Evolutionary conservation across 2,797 vertebrate genomes (phyloP), one percentile per base, ranked within the genome.

Genomic region (Rhabdomys pumilio): DNA sequence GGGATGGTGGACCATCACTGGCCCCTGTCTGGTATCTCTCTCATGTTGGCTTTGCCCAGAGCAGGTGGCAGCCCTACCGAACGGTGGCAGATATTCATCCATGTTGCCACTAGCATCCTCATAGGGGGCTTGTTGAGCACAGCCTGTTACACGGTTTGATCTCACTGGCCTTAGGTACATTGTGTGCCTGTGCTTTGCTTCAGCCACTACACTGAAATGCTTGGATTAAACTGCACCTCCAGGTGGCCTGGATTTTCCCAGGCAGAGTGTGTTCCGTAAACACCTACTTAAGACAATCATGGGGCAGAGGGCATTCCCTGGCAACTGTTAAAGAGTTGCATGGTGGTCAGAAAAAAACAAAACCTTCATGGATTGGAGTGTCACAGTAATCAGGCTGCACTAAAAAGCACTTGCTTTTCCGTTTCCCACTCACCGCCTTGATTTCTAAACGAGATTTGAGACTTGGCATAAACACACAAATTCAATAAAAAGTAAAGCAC

Each of bases 111-210:
- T 63, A 92, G 83, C 86, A 87, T 72, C 69, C 93, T 93, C 82
- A 72, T 73, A 94, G 79, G 95, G 81, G 57, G 94, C 92, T 96
- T 98, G 90, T 93, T 93, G 96, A 97, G 95, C 92, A 81, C 96
- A 92, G 86, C 47, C 96, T 95, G 73, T 41, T 85, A 91, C 92
- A 94, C 94, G 89, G 90, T 93, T 97, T 95, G 75, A 95, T 95
- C 96, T 94, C 80, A 87, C 67, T 94, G 95, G 93, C 85, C 88
- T 84, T 88, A 88, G 93, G 59, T 83, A 92, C 76, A 88, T 31
- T 79, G 34, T 88, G 24, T 67, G 69, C 92, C 69, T 96, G 72
- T 41, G 57, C 93, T 95, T 92, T 85, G 47, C 90, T 91, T 88
- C 88, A 96, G 14, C 0, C 38, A 95, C 96, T 57, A 53, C 61